Evolutionary conservation across 1,140 invertebrate species (phyloP), one percentile per base, ranked within the genome.

Genomic region (Oncopeltus fasciatus): DNA sequence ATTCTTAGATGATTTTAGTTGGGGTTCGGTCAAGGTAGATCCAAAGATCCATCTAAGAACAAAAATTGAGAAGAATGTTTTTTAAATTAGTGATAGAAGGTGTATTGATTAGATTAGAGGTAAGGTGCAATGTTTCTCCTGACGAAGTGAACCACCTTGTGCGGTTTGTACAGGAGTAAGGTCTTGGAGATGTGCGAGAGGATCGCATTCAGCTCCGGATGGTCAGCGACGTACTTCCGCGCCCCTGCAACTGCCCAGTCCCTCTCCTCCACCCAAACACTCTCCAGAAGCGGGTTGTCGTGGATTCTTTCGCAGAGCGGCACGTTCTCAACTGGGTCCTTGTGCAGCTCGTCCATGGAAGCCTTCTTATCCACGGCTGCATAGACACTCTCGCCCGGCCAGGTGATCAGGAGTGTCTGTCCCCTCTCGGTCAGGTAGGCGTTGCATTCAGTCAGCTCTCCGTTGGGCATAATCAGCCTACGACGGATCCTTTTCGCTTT

Each of bases 121-220:
- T 53, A 53, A 8, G 49, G 49, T 4, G 24, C 4, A 24, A 53
- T 53, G 24, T 24, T 24, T 14, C 49, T 18, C 49, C 24, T 53
- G 21, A 53, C 49, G 26, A 24, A 53, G 1, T 24, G 2, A 2
- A 53, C 14, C 2, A 53, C 49, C 12, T 53, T 53, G n/a, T 53
- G 49, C 49, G 49, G 49, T 53, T 53, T 53, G 2, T 18, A 16
- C 5, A 53, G 4, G 2, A 53, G 24, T 18, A 53, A 24, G 31
- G 58, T 74, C 73, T 66, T 80, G 72, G 62, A 83, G 26, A 53
- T 53, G 14, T 24, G 26, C 2, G 49, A 53, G 14, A 53, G 16
- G 8, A 53, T 53, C 2, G 49, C 18, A 18, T 24, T 53, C 16
- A 53, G 20, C 26, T 53, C 49, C 21, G 49, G 49, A 53, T 53